Percentiles rank a stretch among this genome's conserved stretches.
Conservation (phyloP, 2,113 vertebrate species). For the Rhodinocichla rosea region DNA sequence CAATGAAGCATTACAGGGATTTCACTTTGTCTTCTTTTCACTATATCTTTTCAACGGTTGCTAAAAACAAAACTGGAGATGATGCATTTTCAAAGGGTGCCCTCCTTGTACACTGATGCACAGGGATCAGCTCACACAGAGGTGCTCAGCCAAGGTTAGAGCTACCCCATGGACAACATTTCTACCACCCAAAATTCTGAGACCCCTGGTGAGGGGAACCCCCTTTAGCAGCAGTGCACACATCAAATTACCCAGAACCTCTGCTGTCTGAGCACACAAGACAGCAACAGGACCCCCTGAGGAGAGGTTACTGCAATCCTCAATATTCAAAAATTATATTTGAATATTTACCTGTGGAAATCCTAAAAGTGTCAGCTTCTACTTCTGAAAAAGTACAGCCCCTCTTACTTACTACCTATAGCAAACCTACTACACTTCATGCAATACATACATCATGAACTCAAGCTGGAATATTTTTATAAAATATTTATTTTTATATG, state of each 20-base stretch:
- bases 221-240: background rate
- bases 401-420: background rate
- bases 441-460: background rate
- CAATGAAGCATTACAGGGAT: background rate
- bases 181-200: background rate
- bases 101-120: accelerated
- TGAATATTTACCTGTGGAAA: background rate
- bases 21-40: background rate
- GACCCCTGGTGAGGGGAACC: background rate
- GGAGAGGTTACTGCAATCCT: background rate
- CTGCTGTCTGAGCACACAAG: background rate
- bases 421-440: background rate
- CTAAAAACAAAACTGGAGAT: background rate
- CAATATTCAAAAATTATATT: background rate
- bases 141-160: background rate
- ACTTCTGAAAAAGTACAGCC: background rate
- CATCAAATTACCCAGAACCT: background rate
- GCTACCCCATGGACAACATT: background rate
- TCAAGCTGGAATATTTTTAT: background rate
- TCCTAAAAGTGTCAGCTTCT: background rate
- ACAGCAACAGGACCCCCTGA: accelerated
- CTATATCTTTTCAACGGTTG: background rate
- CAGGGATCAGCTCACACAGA: background rate
- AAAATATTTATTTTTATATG: background rate
- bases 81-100: background rate